phyloP scores from a whole-genome alignment of 2,888 invertebrate genomes.

The Hofmannophila pseudospretella region DNA sequence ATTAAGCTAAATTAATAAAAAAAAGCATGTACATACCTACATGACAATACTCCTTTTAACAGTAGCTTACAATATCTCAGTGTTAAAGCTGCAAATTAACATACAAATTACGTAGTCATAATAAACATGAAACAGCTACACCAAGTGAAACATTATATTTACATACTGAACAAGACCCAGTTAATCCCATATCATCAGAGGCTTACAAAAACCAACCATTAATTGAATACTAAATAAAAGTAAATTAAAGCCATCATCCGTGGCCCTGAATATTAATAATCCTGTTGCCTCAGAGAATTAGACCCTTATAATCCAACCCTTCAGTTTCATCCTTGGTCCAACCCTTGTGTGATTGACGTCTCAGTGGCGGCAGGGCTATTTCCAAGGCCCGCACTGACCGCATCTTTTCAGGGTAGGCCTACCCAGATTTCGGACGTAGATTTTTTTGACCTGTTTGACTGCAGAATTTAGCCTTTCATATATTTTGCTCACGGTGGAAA shows the following conservation, averaged over 20 bases:
- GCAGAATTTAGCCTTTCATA: too few relatives aligned
- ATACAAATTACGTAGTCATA: too few relatives aligned
- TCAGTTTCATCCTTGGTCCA: conserved; percentile 56
- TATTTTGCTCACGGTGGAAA: too few relatives aligned
- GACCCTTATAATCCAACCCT: conserved; percentile 74
- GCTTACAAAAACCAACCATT: conserved; percentile 38
- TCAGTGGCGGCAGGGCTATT: conserved; percentile 44
- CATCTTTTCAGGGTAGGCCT: conserved; percentile 22
- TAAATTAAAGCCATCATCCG: conserved; percentile 53
- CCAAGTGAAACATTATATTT: neutral
- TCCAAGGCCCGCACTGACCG: conserved; percentile 34
- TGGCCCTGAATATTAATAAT: conserved; percentile 64
- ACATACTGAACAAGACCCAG: neutral
- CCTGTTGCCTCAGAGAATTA: conserved; percentile 54
- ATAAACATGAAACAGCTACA: neutral
- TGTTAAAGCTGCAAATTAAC: too few relatives aligned
- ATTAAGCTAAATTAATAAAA: too few relatives aligned
- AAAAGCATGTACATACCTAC: too few relatives aligned
- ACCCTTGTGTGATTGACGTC: conserved; percentile 67
- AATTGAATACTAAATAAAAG: conserved; percentile 56
- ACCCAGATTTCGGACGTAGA: conserved; percentile 45
- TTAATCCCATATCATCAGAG: conserved; percentile 9
- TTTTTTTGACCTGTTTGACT: too few relatives aligned
- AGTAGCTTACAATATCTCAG: too few relatives aligned
- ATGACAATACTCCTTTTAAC: too few relatives aligned